Evolutionary conservation across 2,888 invertebrate genomes (phyloP).

Genomic region (Sphaerophoria rueppellii): DNA sequence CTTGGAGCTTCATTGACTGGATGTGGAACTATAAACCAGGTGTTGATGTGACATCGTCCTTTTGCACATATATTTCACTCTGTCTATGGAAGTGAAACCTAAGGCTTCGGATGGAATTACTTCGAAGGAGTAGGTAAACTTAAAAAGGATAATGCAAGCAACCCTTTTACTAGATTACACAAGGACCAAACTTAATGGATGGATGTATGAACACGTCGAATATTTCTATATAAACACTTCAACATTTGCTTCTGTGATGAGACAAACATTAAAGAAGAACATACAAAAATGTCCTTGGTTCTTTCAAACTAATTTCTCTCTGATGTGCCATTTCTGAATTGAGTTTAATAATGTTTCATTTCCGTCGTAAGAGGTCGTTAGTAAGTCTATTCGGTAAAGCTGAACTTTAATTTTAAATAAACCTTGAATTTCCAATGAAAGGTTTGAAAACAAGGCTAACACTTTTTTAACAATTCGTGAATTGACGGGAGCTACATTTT

Average conservation of each 20-base stretch:
- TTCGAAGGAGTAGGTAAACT: not conserved
- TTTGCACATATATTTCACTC: not conserved
- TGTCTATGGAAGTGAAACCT: not conserved
- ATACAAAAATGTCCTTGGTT: slow-evolving; percentile 20
- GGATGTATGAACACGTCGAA: slow-evolving; percentile 7
- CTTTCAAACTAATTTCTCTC: slow-evolving; percentile 45
- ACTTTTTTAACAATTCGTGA: too few relatives aligned
- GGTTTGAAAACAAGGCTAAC: too few relatives aligned
- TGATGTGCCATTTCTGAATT: not conserved
- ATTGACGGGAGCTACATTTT: too few relatives aligned
- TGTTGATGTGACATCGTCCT: slow-evolving; percentile 11
- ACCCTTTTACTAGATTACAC: slow-evolving; percentile 46
- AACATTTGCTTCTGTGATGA: slow-evolving; percentile 21
- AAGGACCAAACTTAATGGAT: slow-evolving; percentile 43
- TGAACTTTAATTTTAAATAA: too few relatives aligned
- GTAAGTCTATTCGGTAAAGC: too few relatives aligned
- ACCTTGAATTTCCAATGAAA: too few relatives aligned
- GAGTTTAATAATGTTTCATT: not conserved
- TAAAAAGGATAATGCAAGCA: slow-evolving; percentile 1
- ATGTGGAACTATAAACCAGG: slow-evolving; percentile 1
- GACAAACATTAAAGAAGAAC: slow-evolving; percentile 8
- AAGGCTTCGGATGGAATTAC: not conserved
- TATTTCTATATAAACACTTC: slow-evolving; percentile 34
- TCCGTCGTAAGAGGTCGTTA: not conserved
- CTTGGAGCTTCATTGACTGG: too few relatives aligned